Evolutionary conservation across 2,888 invertebrate species (phyloP).

Genomic region (Chymomyza amoena): DNA sequence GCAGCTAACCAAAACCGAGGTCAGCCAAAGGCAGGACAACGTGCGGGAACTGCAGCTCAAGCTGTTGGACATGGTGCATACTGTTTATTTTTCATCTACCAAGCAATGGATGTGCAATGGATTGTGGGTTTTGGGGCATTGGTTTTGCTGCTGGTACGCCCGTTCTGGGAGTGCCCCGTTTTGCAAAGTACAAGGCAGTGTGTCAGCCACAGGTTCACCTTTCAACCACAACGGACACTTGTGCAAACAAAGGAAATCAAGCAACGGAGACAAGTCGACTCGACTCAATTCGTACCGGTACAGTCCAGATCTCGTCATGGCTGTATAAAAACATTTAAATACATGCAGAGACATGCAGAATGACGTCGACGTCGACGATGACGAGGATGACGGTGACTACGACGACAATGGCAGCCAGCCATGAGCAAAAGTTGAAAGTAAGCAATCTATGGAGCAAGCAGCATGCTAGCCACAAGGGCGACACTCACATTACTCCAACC

Average conservation of each 20-base stretch:
- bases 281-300: neutral
- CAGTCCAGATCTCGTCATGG: conserved; percentile 30
- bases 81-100: conserved; percentile 70
- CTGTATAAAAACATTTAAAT: conserved; percentile 59
- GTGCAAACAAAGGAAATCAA: conserved; percentile 52
- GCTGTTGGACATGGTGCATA: conserved; percentile 48
- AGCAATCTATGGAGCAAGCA: conserved; percentile 31
- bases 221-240: conserved; percentile 71
- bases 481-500: conserved; percentile 42
- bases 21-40: neutral
- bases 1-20: neutral
- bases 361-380: neutral
- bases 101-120: conserved; percentile 20
- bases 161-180: neutral
- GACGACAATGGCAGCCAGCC: conserved; percentile 12
- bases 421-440: conserved; percentile 27
- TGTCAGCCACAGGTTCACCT: conserved; percentile 55
- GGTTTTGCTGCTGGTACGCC: neutral
- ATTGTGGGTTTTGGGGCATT: conserved; percentile 1
- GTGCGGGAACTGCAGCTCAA: neutral
- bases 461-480: conserved; percentile 29
- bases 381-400: conserved; percentile 11
- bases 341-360: conserved; percentile 60
- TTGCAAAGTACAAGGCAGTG: conserved; percentile 26
- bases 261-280: neutral